phyloP scores from a whole-genome alignment of 2,797 vertebrate species.

The Tragelaphus oryx region DNA sequence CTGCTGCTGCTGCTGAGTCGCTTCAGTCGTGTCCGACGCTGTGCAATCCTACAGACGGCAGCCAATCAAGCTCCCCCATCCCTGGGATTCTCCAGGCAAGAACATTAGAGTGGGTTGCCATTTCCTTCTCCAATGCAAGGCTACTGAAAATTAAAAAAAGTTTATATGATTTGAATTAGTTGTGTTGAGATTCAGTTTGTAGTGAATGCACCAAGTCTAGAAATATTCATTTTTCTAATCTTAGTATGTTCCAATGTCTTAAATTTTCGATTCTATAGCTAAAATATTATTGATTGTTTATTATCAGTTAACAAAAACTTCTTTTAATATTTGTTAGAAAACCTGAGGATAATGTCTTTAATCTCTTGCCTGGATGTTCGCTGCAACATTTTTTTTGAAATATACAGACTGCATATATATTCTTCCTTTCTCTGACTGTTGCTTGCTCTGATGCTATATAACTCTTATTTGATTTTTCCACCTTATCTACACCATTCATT shows the following conservation, averaged over 20 bases:
- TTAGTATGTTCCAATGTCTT: not conserved
- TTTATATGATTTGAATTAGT: conserved; percentile 1
- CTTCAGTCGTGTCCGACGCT: too few species aligned
- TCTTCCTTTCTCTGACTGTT: not conserved
- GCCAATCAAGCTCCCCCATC: too few species aligned
- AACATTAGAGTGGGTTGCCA: not conserved
- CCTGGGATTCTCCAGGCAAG: not conserved
- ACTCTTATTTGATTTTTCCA: not conserved
- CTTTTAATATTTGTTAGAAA: not conserved
- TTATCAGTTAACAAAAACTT: not conserved
- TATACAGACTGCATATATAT: not conserved
- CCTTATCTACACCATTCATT: not conserved
- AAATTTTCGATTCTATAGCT: not conserved
- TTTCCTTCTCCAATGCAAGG: not conserved
- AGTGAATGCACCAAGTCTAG: not conserved
- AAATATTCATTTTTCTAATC: conserved; percentile 6
- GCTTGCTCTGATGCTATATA: not conserved
- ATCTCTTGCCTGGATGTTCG: not conserved
- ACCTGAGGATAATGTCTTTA: not conserved
- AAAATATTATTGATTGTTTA: not conserved
- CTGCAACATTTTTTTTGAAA: not conserved
- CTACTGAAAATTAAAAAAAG: not conserved
- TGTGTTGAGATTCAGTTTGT: not conserved
- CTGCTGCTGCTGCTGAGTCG: too few species aligned
- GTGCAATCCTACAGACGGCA: too few species aligned